A percentile compares a stretch with the other conserved stretches of the same genome.
Evolutionary conservation across 2,888 invertebrate species (phyloP).

Genomic region (Diarsia rubi): DNA sequence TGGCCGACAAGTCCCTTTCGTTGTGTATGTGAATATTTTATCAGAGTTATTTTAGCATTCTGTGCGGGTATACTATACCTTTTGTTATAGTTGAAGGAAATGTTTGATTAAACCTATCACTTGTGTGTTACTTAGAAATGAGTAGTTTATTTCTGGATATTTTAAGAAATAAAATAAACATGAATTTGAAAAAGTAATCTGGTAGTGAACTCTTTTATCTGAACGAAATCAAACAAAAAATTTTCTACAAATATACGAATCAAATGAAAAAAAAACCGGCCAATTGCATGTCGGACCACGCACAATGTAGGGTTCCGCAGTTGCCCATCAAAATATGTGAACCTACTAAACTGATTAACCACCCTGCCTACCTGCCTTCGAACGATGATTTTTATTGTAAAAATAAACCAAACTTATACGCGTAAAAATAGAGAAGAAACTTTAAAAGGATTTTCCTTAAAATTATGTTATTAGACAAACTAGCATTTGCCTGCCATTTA

Average conservation of each 20-base stretch:
- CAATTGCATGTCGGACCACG: no score
- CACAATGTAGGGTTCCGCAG: no score
- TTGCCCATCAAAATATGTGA: no score
- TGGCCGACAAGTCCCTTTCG: slow-evolving; percentile 76
- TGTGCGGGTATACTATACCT: slow-evolving; percentile 61
- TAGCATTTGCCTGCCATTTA: no score
- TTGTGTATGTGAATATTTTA: slow-evolving; percentile 84
- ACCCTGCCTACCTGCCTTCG: no score
- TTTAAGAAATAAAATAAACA: not conserved
- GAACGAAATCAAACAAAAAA: not conserved
- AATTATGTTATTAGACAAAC: no score
- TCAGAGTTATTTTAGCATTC: slow-evolving; percentile 68
- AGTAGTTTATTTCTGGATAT: not conserved
- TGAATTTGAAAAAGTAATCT: not conserved
- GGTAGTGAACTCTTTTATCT: not conserved
- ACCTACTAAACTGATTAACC: no score
- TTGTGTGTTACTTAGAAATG: not conserved
- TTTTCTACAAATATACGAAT: not conserved
- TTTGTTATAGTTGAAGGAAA: slow-evolving; percentile 58
- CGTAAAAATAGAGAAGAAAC: not conserved
- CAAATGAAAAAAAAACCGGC: not conserved
- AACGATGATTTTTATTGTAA: no score
- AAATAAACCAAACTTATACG: no score
- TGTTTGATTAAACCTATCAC: slow-evolving; percentile 60
- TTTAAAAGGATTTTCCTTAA: no score